A percentile compares a stretch with the other conserved stretches of the same genome.
phyloP scores from a whole-genome alignment of 2,888 invertebrate genomes.

The Disparrhopalites patrizii region DNA sequence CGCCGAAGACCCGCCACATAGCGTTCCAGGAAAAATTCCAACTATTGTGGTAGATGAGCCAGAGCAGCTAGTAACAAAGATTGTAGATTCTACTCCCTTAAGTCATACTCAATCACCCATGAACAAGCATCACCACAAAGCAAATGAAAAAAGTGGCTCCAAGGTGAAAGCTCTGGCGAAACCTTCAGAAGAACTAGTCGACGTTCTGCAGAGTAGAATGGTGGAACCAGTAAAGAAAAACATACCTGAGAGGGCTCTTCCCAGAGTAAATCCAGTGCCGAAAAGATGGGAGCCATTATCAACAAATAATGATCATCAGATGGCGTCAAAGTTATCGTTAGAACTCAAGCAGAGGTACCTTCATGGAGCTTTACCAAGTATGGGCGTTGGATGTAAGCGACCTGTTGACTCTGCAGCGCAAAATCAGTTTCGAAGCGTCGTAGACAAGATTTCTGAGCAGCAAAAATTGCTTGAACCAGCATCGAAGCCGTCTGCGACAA shows the following conservation, averaged over 20 bases:
- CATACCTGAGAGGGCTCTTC: constrained; percentile 39
- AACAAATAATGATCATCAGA: constrained; percentile 63
- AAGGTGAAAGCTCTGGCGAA: not conserved
- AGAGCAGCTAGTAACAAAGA: constrained; percentile 43
- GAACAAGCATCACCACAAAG: constrained; percentile 17
- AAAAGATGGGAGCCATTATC: constrained; percentile 42
- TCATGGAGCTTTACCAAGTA: constrained; percentile 66
- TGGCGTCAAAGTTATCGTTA: constrained; percentile 79
- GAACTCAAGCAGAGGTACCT: constrained; percentile 82
- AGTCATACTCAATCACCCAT: constrained; percentile 39
- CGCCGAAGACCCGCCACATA: constrained; percentile 69
- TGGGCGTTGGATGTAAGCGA: constrained; percentile 65
- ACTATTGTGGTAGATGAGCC: constrained; percentile 69
- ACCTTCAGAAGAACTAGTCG: not conserved
- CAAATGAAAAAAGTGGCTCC: not conserved
- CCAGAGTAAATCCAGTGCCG: constrained; percentile 43
- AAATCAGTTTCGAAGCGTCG: constrained; percentile 76
- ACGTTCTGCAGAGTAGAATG: constrained; percentile 16
- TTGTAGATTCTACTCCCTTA: constrained; percentile 37
- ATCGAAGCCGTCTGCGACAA: constrained; percentile 63
- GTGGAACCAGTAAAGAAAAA: constrained; percentile 29
- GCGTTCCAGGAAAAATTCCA: constrained; percentile 59
- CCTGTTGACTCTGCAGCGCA: constrained; percentile 76
- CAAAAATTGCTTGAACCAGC: constrained; percentile 80
- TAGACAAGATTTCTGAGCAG: constrained; percentile 80